These are phyloP conservation scores for Dorcus hopei DNA, from an alignment of 2,888 invertebrate species.

Conservation along the genomic window DNA sequence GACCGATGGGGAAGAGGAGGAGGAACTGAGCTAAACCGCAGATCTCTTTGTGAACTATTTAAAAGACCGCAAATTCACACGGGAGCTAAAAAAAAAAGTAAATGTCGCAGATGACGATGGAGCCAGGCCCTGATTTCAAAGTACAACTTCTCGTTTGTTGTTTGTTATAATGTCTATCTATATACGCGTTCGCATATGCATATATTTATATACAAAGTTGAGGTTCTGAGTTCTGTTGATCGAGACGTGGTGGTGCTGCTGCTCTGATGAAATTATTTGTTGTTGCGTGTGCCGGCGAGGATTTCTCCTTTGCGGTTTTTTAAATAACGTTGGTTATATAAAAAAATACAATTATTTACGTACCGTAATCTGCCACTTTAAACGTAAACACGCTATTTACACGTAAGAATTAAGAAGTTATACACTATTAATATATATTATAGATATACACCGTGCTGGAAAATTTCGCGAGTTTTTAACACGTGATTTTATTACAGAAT, in stretches of 20 bases:
- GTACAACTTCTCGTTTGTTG: slow-evolving; percentile 51
- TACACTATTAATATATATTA: slow-evolving; percentile 39
- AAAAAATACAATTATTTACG: slow-evolving; percentile 24
- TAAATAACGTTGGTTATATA: slow-evolving; percentile 31
- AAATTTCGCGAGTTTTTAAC: too few relatives aligned
- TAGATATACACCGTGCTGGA: slow-evolving; percentile 19
- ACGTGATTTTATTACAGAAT: too few relatives aligned
- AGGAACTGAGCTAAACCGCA: background rate
- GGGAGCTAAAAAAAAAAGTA: slow-evolving; percentile 17
- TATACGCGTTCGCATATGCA: slow-evolving; percentile 17
- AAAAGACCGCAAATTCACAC: slow-evolving; percentile 19
- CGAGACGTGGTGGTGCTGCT: slow-evolving; percentile 17
- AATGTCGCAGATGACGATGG: slow-evolving; percentile 37
- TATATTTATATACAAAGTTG: slow-evolving; percentile 17
- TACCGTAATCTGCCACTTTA: slow-evolving; percentile 46
- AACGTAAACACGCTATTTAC: slow-evolving; percentile 45
- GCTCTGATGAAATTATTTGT: slow-evolving; percentile 6
- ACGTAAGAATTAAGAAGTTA: slow-evolving; percentile 45
- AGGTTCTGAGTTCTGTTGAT: slow-evolving; percentile 37
- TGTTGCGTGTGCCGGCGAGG: slow-evolving; percentile 7
- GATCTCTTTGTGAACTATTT: background rate
- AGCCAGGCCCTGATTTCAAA: slow-evolving; percentile 52
- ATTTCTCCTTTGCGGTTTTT: slow-evolving; percentile 45
- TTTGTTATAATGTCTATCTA: slow-evolving; percentile 35
- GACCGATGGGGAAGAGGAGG: slow-evolving; percentile 1